Evolutionary conservation across 2,797 vertebrate species (phyloP).

Genomic region (Tadarida brasiliensis): DNA sequence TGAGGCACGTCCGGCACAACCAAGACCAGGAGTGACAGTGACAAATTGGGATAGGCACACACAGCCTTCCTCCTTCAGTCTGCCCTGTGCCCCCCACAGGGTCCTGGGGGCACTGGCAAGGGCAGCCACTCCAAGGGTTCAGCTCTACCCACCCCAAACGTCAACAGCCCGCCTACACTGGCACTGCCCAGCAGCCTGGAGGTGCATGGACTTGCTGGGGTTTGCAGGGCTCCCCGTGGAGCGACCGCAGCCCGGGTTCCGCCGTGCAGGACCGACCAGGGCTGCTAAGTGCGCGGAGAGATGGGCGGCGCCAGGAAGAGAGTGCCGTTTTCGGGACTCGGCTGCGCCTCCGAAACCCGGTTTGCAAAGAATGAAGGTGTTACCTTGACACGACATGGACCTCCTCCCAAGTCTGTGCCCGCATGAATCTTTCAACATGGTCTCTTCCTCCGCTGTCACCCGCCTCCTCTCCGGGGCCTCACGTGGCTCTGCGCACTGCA

Average conservation of each 20-base stretch:
- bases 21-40: neutral
- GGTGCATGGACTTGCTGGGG: neutral
- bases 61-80: neutral
- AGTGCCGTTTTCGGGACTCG: neutral
- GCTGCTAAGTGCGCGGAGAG: neutral
- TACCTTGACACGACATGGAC: slow-evolving; percentile 61
- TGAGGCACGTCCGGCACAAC: neutral
- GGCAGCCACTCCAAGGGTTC: neutral
- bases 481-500: slow-evolving; percentile 21
- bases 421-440: slow-evolving; percentile 33
- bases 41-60: neutral
- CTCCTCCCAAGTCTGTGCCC: slow-evolving; percentile 41
- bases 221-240: rapidly evolving
- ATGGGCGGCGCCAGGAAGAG: neutral
- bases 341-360: neutral
- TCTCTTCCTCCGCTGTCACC: slow-evolving; percentile 61
- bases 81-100: neutral
- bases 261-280: rapidly evolving
- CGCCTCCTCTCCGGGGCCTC: slow-evolving; percentile 44
- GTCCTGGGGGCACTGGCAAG: neutral
- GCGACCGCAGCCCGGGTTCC: neutral
- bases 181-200: neutral
- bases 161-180: neutral
- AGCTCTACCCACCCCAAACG: neutral
- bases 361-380: slow-evolving; percentile 29